Conservation (phyloP, 2,888 invertebrate species). For the Ptycholaimellus sp. region DNA sequence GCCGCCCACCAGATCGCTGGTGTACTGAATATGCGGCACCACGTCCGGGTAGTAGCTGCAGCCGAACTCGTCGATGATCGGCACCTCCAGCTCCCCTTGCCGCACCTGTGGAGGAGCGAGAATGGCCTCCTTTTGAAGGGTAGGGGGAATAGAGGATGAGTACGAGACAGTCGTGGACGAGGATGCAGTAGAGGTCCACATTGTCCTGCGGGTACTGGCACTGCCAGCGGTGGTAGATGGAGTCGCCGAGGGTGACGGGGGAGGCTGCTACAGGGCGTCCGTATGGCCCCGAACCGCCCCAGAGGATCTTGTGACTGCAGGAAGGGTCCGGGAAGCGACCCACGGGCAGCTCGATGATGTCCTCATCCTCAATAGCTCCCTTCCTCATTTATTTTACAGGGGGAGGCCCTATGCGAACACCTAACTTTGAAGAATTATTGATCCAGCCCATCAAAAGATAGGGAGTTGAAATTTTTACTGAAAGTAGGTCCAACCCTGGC, state of each 20-base stretch:
- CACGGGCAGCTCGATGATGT: slow-evolving; percentile 16
- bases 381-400: no score
- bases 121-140: not conserved
- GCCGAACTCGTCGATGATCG: slow-evolving; percentile 23
- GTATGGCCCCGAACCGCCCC: slow-evolving; percentile 7
- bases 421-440: no score
- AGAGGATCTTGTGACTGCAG: slow-evolving; percentile 16
- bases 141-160: not conserved
- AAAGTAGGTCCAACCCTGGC: no score
- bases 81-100: slow-evolving; percentile 8
- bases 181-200: slow-evolving; percentile 17
- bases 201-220: slow-evolving; percentile 12
- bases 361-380: slow-evolving; percentile 9
- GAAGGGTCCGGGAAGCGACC: slow-evolving; percentile 19
- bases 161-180: slow-evolving; percentile 22
- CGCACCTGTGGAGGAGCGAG: not conserved
- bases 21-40: slow-evolving; percentile 18
- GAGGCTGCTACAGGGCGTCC: no score
- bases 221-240: slow-evolving; percentile 16
- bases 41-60: slow-evolving; percentile 18
- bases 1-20: slow-evolving; percentile 16
- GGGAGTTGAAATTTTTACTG: no score
- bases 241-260: slow-evolving; percentile 12
- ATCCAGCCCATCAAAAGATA: no score
- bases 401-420: no score